Conservation (phyloP, 2,113 vertebrate species). For the Scolopax mira region DNA sequence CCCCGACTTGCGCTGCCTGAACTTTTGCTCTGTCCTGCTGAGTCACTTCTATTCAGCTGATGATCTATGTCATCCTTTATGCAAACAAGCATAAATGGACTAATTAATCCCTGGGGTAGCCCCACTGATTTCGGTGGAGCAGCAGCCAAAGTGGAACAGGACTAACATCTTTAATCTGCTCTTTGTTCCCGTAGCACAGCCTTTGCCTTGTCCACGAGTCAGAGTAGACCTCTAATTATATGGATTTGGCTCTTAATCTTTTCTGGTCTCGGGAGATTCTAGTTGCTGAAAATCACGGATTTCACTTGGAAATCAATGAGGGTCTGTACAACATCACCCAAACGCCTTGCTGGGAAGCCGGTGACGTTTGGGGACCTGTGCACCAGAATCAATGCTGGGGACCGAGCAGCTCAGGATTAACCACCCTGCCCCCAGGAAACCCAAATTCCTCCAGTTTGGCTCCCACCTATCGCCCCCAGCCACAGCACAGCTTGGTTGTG, state of each 20-base stretch:
- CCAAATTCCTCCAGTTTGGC: neutral
- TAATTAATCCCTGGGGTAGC: slow-evolving; percentile 57
- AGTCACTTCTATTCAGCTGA: slow-evolving; percentile 3
- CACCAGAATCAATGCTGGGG: neutral
- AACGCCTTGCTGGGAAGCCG: neutral
- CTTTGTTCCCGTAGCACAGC: slow-evolving; percentile 26
- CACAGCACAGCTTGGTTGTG: neutral
- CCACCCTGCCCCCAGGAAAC: neutral
- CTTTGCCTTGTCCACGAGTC: slow-evolving; percentile 37
- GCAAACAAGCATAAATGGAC: slow-evolving; percentile 59
- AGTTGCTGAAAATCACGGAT: slow-evolving; percentile 53
- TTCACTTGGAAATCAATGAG: slow-evolving; percentile 18
- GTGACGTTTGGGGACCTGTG: neutral
- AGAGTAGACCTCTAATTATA: slow-evolving; percentile 25
- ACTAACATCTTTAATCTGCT: slow-evolving; percentile 23
- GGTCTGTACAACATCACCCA: slow-evolving; percentile 27
- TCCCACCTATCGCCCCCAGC: neutral
- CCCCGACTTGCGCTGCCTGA: slow-evolving; percentile 29
- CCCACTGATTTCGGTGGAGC: slow-evolving; percentile 2
- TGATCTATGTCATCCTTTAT: slow-evolving; percentile 51
- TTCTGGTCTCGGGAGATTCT: neutral
- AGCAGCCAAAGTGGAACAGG: neutral
- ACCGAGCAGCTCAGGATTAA: neutral
- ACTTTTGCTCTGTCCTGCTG: slow-evolving; percentile 34
- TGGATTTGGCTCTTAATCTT: slow-evolving; percentile 57